Conservation (phyloP, 2,113 vertebrate genomes). For the Ancistrus triradiatus region DNA sequence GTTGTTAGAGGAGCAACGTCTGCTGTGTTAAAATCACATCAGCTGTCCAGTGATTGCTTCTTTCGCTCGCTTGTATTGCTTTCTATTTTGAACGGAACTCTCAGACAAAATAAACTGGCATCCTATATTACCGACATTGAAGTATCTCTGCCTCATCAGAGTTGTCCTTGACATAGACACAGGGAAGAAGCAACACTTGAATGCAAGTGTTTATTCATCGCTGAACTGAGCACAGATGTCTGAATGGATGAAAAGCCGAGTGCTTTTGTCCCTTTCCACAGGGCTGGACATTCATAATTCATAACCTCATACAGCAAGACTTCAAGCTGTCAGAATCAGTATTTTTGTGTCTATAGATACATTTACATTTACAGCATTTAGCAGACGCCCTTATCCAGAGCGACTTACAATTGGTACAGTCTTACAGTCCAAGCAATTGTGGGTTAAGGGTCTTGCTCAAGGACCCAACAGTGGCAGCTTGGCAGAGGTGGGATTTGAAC, state of each 20-base stretch:
- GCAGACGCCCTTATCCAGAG: too few species aligned
- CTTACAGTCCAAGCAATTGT: too few species aligned
- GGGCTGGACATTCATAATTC: constrained; percentile 13
- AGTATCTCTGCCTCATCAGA: not conserved
- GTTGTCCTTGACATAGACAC: not conserved
- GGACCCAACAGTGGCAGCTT: too few species aligned
- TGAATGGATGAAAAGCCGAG: constrained; percentile 26
- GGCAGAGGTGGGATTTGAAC: too few species aligned
- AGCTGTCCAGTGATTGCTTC: not conserved
- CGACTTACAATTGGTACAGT: too few species aligned
- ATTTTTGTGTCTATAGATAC: not conserved
- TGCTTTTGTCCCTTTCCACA: constrained; percentile 13
- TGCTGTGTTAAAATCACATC: not conserved
- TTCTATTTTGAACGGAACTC: too few species aligned
- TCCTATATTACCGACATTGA: constrained; percentile 8
- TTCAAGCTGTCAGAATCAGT: constrained; percentile 8
- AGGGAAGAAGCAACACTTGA: constrained; percentile 28
- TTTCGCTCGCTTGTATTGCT: too few species aligned
- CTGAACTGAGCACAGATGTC: constrained; percentile 15
- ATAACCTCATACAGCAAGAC: constrained; percentile 1
- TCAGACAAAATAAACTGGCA: constrained; percentile 8
- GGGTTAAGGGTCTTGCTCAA: too few species aligned
- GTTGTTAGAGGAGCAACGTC: not conserved
- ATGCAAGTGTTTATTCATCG: constrained; percentile 20
- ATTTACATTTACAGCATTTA: too few species aligned